Percentiles rank a stretch among this genome's conserved stretches.
Conservation (phyloP, 1,140 invertebrate genomes). For the Drosophila miranda region DNA sequence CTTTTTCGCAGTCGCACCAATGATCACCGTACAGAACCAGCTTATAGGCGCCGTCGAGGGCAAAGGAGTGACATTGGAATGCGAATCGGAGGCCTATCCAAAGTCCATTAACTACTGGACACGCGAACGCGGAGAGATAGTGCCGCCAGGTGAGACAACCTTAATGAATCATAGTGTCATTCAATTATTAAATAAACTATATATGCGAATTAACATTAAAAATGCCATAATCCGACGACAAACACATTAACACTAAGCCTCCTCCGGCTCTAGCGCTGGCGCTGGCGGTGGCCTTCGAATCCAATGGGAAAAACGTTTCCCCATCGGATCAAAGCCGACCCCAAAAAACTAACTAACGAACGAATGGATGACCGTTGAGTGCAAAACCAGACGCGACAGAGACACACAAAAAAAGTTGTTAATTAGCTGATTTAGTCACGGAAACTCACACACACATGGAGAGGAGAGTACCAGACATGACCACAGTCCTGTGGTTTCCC, state of each 20-base stretch:
- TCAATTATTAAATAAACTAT: background rate
- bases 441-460: slow-evolving; percentile 6
- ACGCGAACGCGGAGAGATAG: slow-evolving; percentile 89
- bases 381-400: slow-evolving; percentile 37
- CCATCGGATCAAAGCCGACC: slow-evolving; percentile 11
- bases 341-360: slow-evolving; percentile 22
- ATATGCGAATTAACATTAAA: slow-evolving; percentile 24
- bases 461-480: slow-evolving; percentile 17
- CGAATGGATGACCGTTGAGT: slow-evolving; percentile 67
- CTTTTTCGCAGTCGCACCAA: slow-evolving; percentile 88
- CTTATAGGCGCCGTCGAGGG: slow-evolving; percentile 89
- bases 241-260: slow-evolving; percentile 27
- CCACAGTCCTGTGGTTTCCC: slow-evolving; percentile 53
- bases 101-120: slow-evolving; percentile 94
- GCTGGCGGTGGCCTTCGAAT: background rate
- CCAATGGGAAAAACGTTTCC: slow-evolving; percentile 14
- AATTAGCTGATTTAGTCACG: slow-evolving; percentile 78
- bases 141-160: slow-evolving; percentile 87
- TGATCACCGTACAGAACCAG: slow-evolving; percentile 92
- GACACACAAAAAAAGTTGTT: slow-evolving; percentile 64
- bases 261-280: background rate
- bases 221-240: slow-evolving; percentile 28
- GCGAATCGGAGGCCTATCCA: slow-evolving; percentile 92
- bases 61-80: slow-evolving; percentile 89
- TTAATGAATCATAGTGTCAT: background rate